Evolutionary conservation across 2,113 vertebrate species (phyloP), one percentile per base, ranked within the genome.

Genomic region (Anolis carolinensis): DNA sequence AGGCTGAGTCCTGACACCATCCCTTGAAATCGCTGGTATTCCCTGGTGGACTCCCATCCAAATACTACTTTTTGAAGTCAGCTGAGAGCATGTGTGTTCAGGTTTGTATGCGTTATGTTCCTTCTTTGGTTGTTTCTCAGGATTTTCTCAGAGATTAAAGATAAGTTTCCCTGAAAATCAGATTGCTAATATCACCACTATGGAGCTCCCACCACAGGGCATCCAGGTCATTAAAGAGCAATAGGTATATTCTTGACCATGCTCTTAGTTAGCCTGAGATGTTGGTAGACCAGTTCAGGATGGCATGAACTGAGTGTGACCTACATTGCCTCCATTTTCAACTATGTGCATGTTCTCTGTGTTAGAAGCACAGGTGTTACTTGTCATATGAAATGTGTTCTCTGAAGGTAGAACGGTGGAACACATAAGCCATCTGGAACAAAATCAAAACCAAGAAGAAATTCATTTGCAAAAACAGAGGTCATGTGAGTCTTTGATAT

Each of bases 401-500:
- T 39, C 50, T 73, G 81, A 36, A 83, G 50, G 14, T 5, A 27
- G 30, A 75, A 83, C 44, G 36, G 10, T 52, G 21, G 21, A 34
- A 77, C 10, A 74, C 27, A 8, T 14, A 83, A 0, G 25, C 14
- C 50, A 74, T 21, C 36, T 65, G 55, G 59, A 6, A 32, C 27
- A 39, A 77, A 67, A 52, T 21, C 70, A 83, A n/a, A 74, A 30
- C 6, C 55, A 27, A 52, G 67, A 71, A 23, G 34, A 81, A 59
- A 48, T 67, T 9, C 39, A 50, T 4, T 27, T 83, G 32, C 34
- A 30, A 84, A 83, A 59, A 20, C 39, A 67, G 21, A 34, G 11
- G 2, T 20, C 30, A 32, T 50, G 7, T 48, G 86, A 84, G 85
- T 85, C 88, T 92, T 92, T 92, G 87, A 90, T 93, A 86, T 68